A percentile compares a stretch with the other conserved stretches of the same genome.
These are phyloP conservation scores for Phymanthus crucifer DNA, from an alignment of 92 coral and sea anemone species.

Conservation along the genomic window DNA sequence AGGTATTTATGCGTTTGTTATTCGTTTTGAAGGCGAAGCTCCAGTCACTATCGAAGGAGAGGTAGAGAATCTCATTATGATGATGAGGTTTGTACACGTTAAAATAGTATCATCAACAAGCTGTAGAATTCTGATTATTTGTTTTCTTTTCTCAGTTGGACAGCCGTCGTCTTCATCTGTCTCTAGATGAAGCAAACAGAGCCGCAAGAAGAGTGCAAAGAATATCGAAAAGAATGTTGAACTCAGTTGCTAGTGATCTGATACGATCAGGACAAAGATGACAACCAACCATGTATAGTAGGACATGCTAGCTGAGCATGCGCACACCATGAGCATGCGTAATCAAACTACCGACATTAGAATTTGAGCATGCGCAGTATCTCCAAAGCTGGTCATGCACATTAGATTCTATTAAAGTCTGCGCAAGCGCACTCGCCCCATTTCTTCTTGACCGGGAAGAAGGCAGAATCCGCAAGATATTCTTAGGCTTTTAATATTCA, in stretches of 20 bases:
- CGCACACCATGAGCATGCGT: too few species aligned
- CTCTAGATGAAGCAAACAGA: constrained; percentile 91
- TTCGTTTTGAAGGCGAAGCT: constrained; percentile 21
- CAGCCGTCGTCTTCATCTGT: constrained; percentile 64
- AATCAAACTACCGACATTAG: too few species aligned
- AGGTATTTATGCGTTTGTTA: neutral
- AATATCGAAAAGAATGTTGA: constrained; percentile 87
- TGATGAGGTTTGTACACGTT: constrained; percentile 50
- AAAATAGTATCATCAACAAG: neutral
- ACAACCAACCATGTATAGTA: neutral
- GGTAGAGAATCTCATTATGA: constrained; percentile 29
- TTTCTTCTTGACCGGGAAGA: neutral
- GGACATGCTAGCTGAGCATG: neutral
- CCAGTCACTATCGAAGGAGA: constrained; percentile 38
- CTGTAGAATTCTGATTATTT: neutral
- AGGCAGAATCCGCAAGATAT: neutral
- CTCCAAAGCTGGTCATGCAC: too few species aligned
- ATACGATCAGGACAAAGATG: constrained; percentile 80
- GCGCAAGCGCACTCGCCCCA: too few species aligned
- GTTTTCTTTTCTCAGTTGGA: constrained; percentile 38
- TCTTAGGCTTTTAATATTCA: neutral
- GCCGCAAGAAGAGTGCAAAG: constrained; percentile 94
- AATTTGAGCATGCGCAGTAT: too few species aligned
- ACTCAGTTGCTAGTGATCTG: constrained; percentile 75
- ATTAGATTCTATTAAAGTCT: too few species aligned